Evolutionary conservation across 2,113 vertebrate species (phyloP), one percentile per base, ranked within the genome.

Genomic region (Corythaeola cristata): DNA sequence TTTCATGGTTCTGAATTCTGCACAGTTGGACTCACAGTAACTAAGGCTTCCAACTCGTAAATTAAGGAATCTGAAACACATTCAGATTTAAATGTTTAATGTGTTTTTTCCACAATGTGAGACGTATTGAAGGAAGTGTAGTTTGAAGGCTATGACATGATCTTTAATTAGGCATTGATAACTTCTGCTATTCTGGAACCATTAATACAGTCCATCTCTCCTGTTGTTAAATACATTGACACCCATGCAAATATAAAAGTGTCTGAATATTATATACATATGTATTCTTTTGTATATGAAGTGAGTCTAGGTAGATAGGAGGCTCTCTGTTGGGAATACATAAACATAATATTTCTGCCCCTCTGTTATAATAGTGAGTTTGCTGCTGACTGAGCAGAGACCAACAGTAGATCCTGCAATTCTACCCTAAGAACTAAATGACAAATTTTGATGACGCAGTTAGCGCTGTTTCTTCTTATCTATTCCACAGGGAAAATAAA

Each of bases 371-470:
- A 69, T 9, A 62, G 39, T 33, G 44, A 58, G n/a, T 59, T 68
- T 93, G 68, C 33, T 94, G 74, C 79, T 90, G 76, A 81, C 55
- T 71, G 85, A 88, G 80, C 79, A 86, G 59, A 83, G 73, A 62
- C 47, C 83, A 79, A 63, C 4, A 83, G 49, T 4, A 55, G 26
- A 67, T 64, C 49, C 35, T 90, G 39, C 3, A 4, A 49, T 85
- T 89, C 58, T 49, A 53, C 28, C 41, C 37, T n/a, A 58, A 85
- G 20, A 93, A 66, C 50, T 66, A 73, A 68, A 21, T 37, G 73
- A 80, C 67, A 90, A 44, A 58, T 77, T 60, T 15, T 86, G 27
- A 84, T 69, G 79, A 56, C 73, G 89, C 76, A 58, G 58, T 86
- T 73, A 52, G 27, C 5, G 9, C 71, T 85, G 27, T 39, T 94